phyloP scores from a whole-genome alignment of 2,113 vertebrate genomes.

The Camelus bactrianus region DNA sequence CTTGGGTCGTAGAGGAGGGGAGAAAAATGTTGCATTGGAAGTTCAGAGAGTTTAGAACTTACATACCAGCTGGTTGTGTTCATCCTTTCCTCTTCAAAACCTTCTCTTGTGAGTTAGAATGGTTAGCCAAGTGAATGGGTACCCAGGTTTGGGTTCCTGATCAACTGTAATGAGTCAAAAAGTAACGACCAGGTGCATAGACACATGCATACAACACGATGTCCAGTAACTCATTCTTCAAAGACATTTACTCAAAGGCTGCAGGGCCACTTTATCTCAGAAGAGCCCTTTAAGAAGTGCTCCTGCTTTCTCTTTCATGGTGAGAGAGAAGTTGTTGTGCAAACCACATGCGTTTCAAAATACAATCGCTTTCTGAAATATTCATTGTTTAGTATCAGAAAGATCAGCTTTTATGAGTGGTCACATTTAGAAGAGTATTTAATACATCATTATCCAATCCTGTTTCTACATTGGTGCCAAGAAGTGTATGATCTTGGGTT shows the following conservation, averaged over 20 bases:
- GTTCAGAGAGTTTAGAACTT: not conserved
- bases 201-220: not conserved
- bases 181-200: not conserved
- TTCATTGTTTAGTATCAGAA: constrained; percentile 3
- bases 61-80: not conserved
- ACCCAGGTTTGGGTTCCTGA: not conserved
- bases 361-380: constrained; percentile 42
- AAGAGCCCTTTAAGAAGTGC: not conserved
- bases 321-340: constrained; percentile 24
- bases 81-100: not conserved
- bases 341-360: constrained; percentile 61
- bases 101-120: constrained; percentile 8
- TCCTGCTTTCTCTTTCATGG: not conserved
- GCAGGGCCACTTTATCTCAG: not conserved
- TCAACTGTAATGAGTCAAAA: not conserved
- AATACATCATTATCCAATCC: not conserved
- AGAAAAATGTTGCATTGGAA: not conserved
- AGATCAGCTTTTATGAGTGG: constrained; percentile 32
- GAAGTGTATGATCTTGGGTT: not conserved
- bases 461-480: constrained; percentile 8
- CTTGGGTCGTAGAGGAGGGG: not conserved
- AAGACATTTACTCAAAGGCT: not conserved
- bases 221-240: not conserved
- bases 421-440: constrained; percentile 60
- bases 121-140: not conserved